Evolutionary conservation across 2,113 vertebrate species (phyloP).

Genomic region (Gobius niger): DNA sequence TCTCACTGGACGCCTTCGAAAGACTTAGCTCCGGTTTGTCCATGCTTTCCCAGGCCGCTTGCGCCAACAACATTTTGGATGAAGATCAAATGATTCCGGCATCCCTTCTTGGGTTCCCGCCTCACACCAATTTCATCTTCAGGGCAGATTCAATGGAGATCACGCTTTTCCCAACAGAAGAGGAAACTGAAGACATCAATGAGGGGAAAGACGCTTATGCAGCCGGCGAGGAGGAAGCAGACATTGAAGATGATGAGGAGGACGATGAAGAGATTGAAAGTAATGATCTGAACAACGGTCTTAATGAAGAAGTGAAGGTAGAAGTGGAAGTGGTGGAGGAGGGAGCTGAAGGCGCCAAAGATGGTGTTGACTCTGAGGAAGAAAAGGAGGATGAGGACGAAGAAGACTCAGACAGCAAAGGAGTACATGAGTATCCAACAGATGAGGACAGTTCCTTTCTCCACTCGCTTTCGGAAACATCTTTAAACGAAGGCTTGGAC

Average conservation of each 20-base stretch:
- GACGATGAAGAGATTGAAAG: slow-evolving; percentile 40
- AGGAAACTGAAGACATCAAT: slow-evolving; percentile 66
- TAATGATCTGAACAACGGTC: slow-evolving; percentile 17
- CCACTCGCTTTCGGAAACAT: slow-evolving; percentile 91
- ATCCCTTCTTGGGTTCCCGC: slow-evolving; percentile 86
- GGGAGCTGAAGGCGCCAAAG: slow-evolving; percentile 60
- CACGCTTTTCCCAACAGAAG: slow-evolving; percentile 78
- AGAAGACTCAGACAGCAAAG: slow-evolving; percentile 44
- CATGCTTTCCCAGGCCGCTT: slow-evolving; percentile 69
- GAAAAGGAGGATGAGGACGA: slow-evolving; percentile 36
- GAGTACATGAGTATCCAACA: slow-evolving; percentile 63
- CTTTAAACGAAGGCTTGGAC: slow-evolving; percentile 88
- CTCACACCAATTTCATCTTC: slow-evolving; percentile 89
- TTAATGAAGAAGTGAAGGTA: slow-evolving; percentile 45
- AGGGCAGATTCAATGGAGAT: slow-evolving; percentile 93
- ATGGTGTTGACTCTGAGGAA: slow-evolving; percentile 33
- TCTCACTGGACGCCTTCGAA: slow-evolving; percentile 61
- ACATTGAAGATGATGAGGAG: slow-evolving; percentile 76
- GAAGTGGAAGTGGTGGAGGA: slow-evolving; percentile 71
- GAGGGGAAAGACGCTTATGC: slow-evolving; percentile 71
- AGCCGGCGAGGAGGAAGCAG: slow-evolving; percentile 80
- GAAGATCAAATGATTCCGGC: slow-evolving; percentile 89
- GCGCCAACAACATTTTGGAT: slow-evolving; percentile 64
- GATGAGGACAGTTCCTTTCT: slow-evolving; percentile 90
- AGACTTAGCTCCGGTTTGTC: slow-evolving; percentile 68